These are phyloP conservation scores for Anableps anableps DNA, from an alignment of 2,797 vertebrate genomes.

Conservation along the genomic window DNA sequence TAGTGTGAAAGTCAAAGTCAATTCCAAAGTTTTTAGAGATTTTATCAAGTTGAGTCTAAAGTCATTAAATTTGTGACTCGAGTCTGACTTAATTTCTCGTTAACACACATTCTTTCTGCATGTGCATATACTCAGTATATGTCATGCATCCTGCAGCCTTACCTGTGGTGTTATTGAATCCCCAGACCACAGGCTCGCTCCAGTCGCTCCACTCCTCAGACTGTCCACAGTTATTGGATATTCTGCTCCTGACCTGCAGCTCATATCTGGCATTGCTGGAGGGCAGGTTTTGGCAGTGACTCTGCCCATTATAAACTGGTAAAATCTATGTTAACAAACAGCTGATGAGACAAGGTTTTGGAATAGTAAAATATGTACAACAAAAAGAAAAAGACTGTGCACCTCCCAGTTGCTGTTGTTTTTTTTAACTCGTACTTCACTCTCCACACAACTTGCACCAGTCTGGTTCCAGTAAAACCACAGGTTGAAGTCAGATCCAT, in stretches of 20 bases:
- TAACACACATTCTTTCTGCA: not conserved
- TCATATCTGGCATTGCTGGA: conserved; percentile 81
- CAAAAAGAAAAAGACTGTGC: conserved; percentile 6
- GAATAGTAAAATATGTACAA: not conserved
- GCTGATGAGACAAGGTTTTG: not conserved
- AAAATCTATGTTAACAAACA: not conserved
- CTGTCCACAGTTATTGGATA: conserved; percentile 63
- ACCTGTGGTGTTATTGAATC: conserved; percentile 74
- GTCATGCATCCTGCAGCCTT: not conserved
- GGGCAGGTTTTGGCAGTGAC: conserved; percentile 63
- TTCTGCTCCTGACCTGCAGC: conserved; percentile 82
- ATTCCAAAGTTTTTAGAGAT: no score
- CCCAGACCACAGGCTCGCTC: conserved; percentile 84
- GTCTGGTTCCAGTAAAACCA: conserved; percentile 83
- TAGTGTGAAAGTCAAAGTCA: no score
- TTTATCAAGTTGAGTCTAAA: no score
- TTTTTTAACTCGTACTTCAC: conserved; percentile 80
- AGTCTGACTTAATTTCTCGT: no score
- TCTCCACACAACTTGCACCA: conserved; percentile 60
- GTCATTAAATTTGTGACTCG: no score
- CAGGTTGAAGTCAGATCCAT: conserved; percentile 76
- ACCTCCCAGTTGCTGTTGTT: conserved; percentile 83
- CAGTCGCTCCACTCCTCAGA: conserved; percentile 87
- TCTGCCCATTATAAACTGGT: not conserved
- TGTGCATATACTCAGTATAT: not conserved